These are phyloP conservation scores for Alosa sapidissima DNA, from an alignment of 2,797 vertebrate genomes.

Conservation along the genomic window DNA sequence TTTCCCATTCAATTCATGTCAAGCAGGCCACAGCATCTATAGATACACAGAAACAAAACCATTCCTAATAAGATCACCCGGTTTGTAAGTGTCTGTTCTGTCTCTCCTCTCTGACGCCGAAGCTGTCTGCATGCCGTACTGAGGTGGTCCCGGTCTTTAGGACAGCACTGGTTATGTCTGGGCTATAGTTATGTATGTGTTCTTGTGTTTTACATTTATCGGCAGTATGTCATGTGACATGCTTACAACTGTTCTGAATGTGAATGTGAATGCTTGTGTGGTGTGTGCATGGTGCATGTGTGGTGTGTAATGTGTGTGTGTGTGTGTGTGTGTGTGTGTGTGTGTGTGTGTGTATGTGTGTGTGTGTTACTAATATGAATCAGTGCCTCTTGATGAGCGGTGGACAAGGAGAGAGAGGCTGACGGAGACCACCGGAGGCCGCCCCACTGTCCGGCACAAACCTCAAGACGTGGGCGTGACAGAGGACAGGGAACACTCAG, in stretches of 20 bases:
- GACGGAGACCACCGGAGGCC: conserved; percentile 37
- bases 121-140: neutral
- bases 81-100: neutral
- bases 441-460: conserved; percentile 50
- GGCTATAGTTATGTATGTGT: too few relatives aligned
- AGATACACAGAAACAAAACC: neutral
- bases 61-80: neutral
- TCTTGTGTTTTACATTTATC: too few relatives aligned
- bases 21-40: neutral
- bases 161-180: too few relatives aligned
- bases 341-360: conserved; percentile 4
- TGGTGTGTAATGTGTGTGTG: neutral
- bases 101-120: neutral
- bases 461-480: conserved; percentile 59
- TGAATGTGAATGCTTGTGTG: too few relatives aligned
- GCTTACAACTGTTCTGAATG: too few relatives aligned
- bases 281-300: neutral
- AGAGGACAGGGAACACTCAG: conserved; percentile 61
- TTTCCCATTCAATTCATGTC: neutral
- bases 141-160: too few relatives aligned
- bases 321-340: neutral
- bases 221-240: too few relatives aligned
- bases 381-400: conserved; percentile 69
- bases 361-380: conserved; percentile 28
- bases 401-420: conserved; percentile 63